Conservation (phyloP, 2,113 vertebrate species). For the Uropsilus gracilis region DNA sequence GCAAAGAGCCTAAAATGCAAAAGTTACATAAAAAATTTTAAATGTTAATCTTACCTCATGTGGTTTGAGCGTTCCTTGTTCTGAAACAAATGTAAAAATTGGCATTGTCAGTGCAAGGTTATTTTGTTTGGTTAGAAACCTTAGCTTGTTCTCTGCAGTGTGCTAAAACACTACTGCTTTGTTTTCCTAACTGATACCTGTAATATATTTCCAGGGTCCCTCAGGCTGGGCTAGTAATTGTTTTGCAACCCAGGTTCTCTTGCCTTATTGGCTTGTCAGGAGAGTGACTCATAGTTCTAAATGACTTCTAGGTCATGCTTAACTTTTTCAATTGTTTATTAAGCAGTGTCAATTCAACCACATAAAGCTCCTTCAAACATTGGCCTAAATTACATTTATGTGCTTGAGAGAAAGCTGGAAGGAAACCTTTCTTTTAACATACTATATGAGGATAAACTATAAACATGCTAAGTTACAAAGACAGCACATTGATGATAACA, state of each 20-base stretch:
- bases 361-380: background rate
- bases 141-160: constrained; percentile 31
- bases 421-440: constrained; percentile 11
- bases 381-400: constrained; percentile 14
- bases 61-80: constrained; percentile 89
- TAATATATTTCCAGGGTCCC: constrained; percentile 83
- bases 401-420: background rate
- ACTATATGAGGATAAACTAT: background rate
- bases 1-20: constrained; percentile 63
- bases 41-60: constrained; percentile 90
- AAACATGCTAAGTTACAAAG: background rate
- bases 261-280: constrained; percentile 86
- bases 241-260: constrained; percentile 84
- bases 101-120: constrained; percentile 85
- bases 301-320: constrained; percentile 48
- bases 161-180: constrained; percentile 71
- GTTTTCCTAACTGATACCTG: constrained; percentile 85
- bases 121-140: constrained; percentile 43
- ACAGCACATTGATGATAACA: background rate
- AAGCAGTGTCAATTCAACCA: constrained; percentile 59
- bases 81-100: constrained; percentile 93
- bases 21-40: constrained; percentile 54
- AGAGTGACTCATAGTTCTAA: constrained; percentile 72
- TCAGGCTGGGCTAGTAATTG: constrained; percentile 79
- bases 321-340: constrained; percentile 53